Evolutionary conservation across 2,797 vertebrate species (phyloP).

Genomic region (Argentina silus): DNA sequence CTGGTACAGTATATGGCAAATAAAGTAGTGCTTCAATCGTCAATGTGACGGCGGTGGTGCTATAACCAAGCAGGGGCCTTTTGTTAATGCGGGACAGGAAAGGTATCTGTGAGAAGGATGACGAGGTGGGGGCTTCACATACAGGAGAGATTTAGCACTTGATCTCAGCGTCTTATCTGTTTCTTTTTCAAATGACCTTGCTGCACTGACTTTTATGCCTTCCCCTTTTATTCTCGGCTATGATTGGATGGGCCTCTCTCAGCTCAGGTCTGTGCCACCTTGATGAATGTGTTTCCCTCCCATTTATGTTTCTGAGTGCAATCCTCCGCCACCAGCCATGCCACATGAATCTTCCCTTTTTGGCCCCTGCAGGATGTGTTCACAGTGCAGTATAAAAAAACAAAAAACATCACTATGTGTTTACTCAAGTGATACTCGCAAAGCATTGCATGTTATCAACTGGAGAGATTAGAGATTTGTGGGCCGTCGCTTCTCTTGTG

Average conservation of each 20-base stretch:
- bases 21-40: background rate
- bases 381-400: slow-evolving; percentile 12
- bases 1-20: background rate
- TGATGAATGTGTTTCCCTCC: slow-evolving; percentile 70
- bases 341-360: slow-evolving; percentile 50
- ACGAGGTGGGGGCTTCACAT: slow-evolving; percentile 48
- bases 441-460: background rate
- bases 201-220: slow-evolving; percentile 63
- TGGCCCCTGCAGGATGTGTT: slow-evolving; percentile 27
- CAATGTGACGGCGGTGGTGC: background rate
- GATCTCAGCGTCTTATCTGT: slow-evolving; percentile 70
- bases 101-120: slow-evolving; percentile 47
- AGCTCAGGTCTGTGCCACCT: slow-evolving; percentile 68
- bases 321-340: slow-evolving; percentile 30
- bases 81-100: slow-evolving; percentile 59
- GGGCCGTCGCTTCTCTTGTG: background rate
- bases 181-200: slow-evolving; percentile 76
- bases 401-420: slow-evolving; percentile 9
- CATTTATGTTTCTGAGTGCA: slow-evolving; percentile 59
- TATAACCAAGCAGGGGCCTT: slow-evolving; percentile 4
- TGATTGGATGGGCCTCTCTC: slow-evolving; percentile 70
- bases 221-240: slow-evolving; percentile 62
- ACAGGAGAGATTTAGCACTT: slow-evolving; percentile 58
- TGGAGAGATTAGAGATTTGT: background rate
- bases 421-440: slow-evolving; percentile 5